phyloP scores from a whole-genome alignment of 2,113 vertebrate genomes.

The Neomonachus schauinslandi region DNA sequence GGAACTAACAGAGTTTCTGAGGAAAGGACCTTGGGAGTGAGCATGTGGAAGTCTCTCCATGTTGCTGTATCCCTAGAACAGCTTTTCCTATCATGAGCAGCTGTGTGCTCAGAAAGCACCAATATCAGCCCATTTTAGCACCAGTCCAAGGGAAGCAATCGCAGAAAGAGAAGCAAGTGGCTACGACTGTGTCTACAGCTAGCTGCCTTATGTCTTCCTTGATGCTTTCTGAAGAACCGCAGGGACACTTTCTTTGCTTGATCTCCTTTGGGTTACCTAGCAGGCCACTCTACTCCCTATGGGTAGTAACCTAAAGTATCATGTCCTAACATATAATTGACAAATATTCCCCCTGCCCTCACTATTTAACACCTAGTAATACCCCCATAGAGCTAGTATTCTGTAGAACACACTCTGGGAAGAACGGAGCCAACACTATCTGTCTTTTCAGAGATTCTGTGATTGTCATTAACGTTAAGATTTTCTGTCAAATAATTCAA shows the following conservation, averaged over 20 bases:
- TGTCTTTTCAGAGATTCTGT: neutral
- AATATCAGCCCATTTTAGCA: neutral
- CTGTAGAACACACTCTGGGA: neutral
- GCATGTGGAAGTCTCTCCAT: neutral
- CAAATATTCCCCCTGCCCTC: neutral
- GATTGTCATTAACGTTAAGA: neutral
- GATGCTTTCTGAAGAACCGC: neutral
- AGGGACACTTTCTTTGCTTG: neutral
- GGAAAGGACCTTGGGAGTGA: neutral
- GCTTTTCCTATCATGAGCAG: neutral
- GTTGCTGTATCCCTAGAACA: neutral
- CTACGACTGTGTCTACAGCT: neutral
- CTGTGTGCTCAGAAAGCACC: neutral
- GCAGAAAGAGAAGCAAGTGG: neutral
- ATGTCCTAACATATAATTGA: neutral
- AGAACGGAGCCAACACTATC: neutral
- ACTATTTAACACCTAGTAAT: neutral
- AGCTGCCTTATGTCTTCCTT: neutral
- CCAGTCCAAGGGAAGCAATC: neutral
- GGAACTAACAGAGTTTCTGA: neutral
- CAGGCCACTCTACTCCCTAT: neutral
- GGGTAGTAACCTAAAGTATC: neutral
- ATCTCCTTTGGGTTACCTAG: neutral
- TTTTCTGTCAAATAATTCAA: conserved; percentile 51
- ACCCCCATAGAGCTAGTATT: neutral